Evolutionary conservation across 2,888 invertebrate genomes (phyloP), one percentile per base, ranked within the genome.

Genomic region (Orthosia cruda): DNA sequence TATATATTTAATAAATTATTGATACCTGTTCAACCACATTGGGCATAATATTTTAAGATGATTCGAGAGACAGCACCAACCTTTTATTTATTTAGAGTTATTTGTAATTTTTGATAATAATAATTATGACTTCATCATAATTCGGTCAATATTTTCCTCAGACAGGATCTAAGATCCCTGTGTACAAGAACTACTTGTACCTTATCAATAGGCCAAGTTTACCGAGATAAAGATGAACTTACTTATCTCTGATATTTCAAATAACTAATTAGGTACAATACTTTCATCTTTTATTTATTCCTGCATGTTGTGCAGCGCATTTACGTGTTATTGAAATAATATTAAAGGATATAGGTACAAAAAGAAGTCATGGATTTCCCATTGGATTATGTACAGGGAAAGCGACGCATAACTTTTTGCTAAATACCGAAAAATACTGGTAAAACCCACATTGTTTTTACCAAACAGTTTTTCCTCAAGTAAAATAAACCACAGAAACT

Each of bases 161-260:
- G 81, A 81, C 89, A 88, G 88, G 88, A 88, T 88, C 81, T 78
- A 76, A 87, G 83, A 88, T 83, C 85, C 85, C 85, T 81, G 87
- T 80, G 73, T 86, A 84, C 86, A 88, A 88, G 81, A 91, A 83
- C 76, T 88, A 87, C 80, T 86, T 88, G 80, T 88, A 89, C 85
- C 89, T 92, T 92, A 92, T 92, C 92, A 88, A 89, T 82, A 90
- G 92, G 93, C 93, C 93, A 93, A 93, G 92, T 92, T 90, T 90
- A 90, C 88, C 78, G 76, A 87, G 92, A 92, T 92, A 93, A 92
- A 85, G 91, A 88, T 92, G 92, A 92, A 92, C 93, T 89, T 85
- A 84, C 83, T 91, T 91, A 90, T 91, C 88, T 84, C 77, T 77
- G 91, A 91, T 92, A 91, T 90, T 90, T 88, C 80, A 87, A 87